Evolutionary conservation across 2,888 invertebrate species (phyloP).

Genomic region (Leptopilina drosophilae): DNA sequence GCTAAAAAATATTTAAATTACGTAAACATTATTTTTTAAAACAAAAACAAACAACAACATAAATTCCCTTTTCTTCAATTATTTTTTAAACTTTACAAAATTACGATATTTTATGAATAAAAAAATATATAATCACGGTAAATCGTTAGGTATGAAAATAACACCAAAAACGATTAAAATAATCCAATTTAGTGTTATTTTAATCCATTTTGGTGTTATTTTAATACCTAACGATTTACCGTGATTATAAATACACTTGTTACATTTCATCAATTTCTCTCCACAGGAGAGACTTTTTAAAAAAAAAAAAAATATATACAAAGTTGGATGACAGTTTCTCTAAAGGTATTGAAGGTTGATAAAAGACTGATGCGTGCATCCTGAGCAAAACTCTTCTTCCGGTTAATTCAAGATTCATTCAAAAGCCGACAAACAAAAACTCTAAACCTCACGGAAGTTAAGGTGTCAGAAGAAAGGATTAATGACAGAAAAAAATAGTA

Average conservation of each 20-base stretch:
- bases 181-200: too few relatives aligned
- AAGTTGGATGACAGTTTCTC: slow-evolving; percentile 30
- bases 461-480: slow-evolving; percentile 15
- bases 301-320: slow-evolving; percentile 15
- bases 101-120: too few relatives aligned
- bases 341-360: slow-evolving; percentile 24
- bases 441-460: slow-evolving; percentile 10
- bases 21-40: too few relatives aligned
- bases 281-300: background rate
- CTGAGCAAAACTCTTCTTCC: slow-evolving; percentile 33
- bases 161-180: too few relatives aligned
- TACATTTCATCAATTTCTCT: background rate
- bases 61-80: too few relatives aligned
- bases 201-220: too few relatives aligned
- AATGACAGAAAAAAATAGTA: background rate
- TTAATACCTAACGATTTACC: too few relatives aligned
- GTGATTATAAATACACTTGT: background rate
- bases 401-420: slow-evolving; percentile 32
- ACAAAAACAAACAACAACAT: too few relatives aligned
- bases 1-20: too few relatives aligned
- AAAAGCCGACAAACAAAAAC: slow-evolving; percentile 25
- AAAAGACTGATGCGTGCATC: slow-evolving; percentile 27
- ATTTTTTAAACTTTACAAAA: too few relatives aligned
- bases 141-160: too few relatives aligned
- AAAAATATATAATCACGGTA: background rate